These are phyloP conservation scores for Drosophila ustulata DNA, from an alignment of 2,888 invertebrate genomes.

Conservation along the genomic window DNA sequence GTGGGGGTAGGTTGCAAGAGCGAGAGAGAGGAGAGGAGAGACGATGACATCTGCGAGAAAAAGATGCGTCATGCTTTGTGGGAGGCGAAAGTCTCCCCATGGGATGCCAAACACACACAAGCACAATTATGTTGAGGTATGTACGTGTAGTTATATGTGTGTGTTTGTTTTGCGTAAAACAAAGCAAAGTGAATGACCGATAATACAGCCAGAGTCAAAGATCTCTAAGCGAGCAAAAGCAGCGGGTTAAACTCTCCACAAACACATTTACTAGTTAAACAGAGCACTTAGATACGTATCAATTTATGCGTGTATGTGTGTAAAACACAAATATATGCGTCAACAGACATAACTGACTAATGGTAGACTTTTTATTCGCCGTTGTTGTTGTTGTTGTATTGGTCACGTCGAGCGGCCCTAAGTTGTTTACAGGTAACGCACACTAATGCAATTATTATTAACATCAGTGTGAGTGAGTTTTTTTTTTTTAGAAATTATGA, in stretches of 20 bases:
- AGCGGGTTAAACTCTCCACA: not conserved
- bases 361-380: constrained; percentile 2
- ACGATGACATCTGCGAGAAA: constrained; percentile 58
- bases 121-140: constrained; percentile 66
- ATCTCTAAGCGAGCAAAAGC: constrained; percentile 40
- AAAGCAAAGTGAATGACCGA: constrained; percentile 74
- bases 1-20: constrained; percentile 14
- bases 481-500: constrained; percentile 62
- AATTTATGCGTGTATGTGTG: not conserved
- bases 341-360: constrained; percentile 27
- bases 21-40: not conserved
- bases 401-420: constrained; percentile 42
- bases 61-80: constrained; percentile 69
- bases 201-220: constrained; percentile 50
- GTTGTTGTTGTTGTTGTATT: constrained; percentile 19
- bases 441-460: constrained; percentile 33
- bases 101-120: constrained; percentile 47
- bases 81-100: constrained; percentile 39
- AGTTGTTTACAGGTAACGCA: constrained; percentile 36
- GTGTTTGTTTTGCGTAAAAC: constrained; percentile 38
- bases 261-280: constrained; percentile 22
- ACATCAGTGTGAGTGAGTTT: constrained; percentile 29
- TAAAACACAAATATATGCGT: constrained; percentile 2
- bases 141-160: constrained; percentile 11
- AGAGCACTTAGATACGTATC: constrained; percentile 16